Percentiles rank a stretch among this genome's conserved stretches.
Conservation (phyloP, 2,797 vertebrate species). For the Sebastes nivosus region DNA sequence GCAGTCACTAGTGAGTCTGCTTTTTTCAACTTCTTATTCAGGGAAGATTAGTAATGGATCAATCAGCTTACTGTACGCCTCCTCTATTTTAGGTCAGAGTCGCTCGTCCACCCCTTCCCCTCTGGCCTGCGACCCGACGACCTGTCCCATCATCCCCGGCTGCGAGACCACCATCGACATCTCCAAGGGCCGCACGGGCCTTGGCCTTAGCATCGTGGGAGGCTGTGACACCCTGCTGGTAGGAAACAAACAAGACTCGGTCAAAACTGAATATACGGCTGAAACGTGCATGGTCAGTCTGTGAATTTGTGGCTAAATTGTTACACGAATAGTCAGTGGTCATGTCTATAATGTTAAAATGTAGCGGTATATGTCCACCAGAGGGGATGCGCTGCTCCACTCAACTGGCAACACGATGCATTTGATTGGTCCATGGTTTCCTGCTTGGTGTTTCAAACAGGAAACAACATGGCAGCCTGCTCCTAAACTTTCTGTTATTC, state of each 20-base stretch:
- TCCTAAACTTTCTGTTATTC: too few relatives aligned
- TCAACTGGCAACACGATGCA: too few relatives aligned
- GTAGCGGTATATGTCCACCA: too few relatives aligned
- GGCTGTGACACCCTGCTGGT: constrained; percentile 97
- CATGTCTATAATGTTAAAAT: too few relatives aligned
- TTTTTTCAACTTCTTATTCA: not conserved
- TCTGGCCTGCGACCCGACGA: constrained; percentile 89
- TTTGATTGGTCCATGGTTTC: too few relatives aligned
- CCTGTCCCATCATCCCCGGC: constrained; percentile 96
- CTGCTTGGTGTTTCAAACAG: rapidly evolving
- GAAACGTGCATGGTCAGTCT: rapidly evolving
- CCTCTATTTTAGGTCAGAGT: constrained; percentile 81
- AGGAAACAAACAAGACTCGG: constrained; percentile 38
- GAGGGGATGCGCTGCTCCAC: too few relatives aligned
- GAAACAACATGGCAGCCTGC: too few relatives aligned
- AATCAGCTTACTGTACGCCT: not conserved
- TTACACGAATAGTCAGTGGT: too few relatives aligned
- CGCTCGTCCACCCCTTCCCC: constrained; percentile 91
- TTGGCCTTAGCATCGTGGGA: constrained; percentile 97
- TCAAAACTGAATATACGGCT: too few relatives aligned
- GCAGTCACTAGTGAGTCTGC: constrained; percentile 83
- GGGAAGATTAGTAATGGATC: not conserved
- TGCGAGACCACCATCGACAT: constrained; percentile 98
- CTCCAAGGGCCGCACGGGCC: constrained; percentile 93
- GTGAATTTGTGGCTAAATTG: too few relatives aligned